Evolutionary conservation across 2,797 vertebrate species (phyloP).

Genomic region (Diceros bicornis): DNA sequence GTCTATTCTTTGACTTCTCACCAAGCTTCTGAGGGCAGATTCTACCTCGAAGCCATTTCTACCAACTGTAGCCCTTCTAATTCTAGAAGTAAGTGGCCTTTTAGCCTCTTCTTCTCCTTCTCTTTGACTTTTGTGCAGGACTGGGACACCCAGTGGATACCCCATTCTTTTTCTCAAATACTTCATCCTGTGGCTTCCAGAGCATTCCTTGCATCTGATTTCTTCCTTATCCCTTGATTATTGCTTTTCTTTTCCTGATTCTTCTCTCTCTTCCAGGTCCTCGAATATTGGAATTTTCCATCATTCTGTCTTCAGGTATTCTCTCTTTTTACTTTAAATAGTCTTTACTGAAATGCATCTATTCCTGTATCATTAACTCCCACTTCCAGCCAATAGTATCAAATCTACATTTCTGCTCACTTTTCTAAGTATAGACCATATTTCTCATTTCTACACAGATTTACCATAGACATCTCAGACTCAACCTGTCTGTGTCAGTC

Average conservation of each 20-base stretch:
- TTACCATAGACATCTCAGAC: not conserved
- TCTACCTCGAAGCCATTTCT: not conserved
- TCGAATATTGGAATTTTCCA: not conserved
- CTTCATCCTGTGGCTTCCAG: not conserved
- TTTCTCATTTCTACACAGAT: not conserved
- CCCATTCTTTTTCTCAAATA: not conserved
- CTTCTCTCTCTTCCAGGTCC: not conserved
- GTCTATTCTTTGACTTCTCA: not conserved
- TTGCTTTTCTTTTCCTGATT: not conserved
- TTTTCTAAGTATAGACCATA: not conserved
- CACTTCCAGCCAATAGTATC: not conserved
- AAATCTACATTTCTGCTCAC: not conserved
- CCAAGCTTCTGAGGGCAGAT: not conserved
- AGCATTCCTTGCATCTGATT: not conserved
- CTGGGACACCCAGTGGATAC: too few relatives aligned
- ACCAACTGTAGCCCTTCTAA: not conserved
- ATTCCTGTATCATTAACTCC: not conserved
- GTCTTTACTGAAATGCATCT: not conserved
- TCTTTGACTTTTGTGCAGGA: not conserved
- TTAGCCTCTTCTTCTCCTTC: slow-evolving; percentile 3
- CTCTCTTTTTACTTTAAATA: not conserved
- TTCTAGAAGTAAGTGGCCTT: not conserved
- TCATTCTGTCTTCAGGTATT: not conserved
- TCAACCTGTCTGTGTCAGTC: not conserved
- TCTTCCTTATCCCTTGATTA: not conserved